Evolutionary conservation across 2,888 invertebrate genomes (phyloP).

Genomic region (Harpalus rubripes): DNA sequence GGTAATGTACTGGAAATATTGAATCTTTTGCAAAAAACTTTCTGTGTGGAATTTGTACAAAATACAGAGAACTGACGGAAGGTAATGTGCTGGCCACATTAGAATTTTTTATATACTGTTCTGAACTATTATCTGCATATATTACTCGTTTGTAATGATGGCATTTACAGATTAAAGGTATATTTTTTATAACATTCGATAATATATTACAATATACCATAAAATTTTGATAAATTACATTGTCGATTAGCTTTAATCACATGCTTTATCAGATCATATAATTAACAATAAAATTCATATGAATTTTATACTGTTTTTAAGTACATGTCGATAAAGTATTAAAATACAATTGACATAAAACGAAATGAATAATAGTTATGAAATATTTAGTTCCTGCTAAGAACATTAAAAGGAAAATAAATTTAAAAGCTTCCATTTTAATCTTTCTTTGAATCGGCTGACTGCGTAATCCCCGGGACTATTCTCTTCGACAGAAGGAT

Average conservation of each 20-base stretch:
- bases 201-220: background rate
- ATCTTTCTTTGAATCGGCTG: background rate
- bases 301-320: background rate
- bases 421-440: background rate
- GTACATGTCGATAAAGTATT: conserved; percentile 4
- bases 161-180: no score
- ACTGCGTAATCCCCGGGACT: background rate
- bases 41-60: no score
- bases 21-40: no score
- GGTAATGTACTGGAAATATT: no score
- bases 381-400: conserved; percentile 31
- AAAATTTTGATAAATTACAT: conserved; percentile 14
- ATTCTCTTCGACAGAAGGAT: background rate
- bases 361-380: background rate
- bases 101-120: no score
- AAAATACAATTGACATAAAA: conserved; percentile 5
- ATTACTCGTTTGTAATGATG: no score
- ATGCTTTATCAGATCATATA: conserved; percentile 15
- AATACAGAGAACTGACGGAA: no score
- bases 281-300: background rate
- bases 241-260: conserved; percentile 24
- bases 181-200: background rate
- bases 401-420: background rate
- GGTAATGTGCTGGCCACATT: no score
- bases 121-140: no score